phyloP scores from a whole-genome alignment of 2,113 vertebrate species.

The Rhinolophus sinicus region DNA sequence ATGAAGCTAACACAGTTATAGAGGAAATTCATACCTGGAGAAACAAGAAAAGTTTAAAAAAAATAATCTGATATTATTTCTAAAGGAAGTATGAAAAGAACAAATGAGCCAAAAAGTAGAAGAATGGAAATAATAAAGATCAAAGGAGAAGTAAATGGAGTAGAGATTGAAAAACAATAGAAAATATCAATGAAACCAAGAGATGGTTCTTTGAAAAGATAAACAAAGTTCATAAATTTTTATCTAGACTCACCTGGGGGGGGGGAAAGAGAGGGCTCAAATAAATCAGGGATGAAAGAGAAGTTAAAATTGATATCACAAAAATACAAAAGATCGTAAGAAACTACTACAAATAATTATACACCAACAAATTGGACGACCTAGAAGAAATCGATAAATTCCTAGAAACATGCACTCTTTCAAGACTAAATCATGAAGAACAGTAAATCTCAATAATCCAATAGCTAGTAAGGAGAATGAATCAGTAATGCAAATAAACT shows the following conservation, averaged over 20 bases:
- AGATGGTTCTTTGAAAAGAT: neutral
- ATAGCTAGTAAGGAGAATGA: neutral
- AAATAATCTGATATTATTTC: neutral
- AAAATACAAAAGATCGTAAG: neutral
- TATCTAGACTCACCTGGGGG: neutral
- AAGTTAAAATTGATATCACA: neutral
- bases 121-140: neutral
- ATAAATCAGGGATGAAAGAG: neutral
- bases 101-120: neutral
- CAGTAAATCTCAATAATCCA: neutral
- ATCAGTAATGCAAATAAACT: neutral
- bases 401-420: neutral
- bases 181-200: neutral
- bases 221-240: neutral
- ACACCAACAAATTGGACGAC: neutral
- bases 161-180: neutral
- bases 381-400: neutral
- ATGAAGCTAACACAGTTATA: neutral
- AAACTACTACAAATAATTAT: neutral
- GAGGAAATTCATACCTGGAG: neutral
- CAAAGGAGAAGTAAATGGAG: neutral
- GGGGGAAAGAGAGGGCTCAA: neutral
- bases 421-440: neutral
- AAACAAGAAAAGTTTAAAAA: neutral
- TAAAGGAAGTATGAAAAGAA: neutral